Percentiles rank a stretch among this genome's conserved stretches.
Evolutionary conservation across 2,888 invertebrate genomes (phyloP).

Genomic region (Anorthoa munda): DNA sequence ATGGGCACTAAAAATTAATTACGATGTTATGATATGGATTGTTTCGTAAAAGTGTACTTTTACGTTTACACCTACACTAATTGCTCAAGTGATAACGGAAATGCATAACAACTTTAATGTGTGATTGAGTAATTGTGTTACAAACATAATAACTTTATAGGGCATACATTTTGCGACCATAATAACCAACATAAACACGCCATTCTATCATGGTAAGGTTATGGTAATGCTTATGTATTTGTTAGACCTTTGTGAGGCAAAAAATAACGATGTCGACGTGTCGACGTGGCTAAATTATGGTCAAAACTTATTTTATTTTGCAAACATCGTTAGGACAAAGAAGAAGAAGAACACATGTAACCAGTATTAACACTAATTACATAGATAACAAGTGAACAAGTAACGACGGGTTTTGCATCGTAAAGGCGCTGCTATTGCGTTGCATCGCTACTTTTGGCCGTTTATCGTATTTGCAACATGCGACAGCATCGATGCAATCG

Average conservation of each 20-base stretch:
- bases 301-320: too few relatives aligned
- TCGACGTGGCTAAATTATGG: too few relatives aligned
- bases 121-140: neutral
- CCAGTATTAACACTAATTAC: too few relatives aligned
- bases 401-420: too few relatives aligned
- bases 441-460: too few relatives aligned
- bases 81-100: conserved; percentile 49
- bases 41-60: conserved; percentile 56
- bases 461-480: too few relatives aligned
- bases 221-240: neutral
- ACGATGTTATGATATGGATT: conserved; percentile 42
- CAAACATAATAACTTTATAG: conserved; percentile 9
- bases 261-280: too few relatives aligned
- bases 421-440: too few relatives aligned
- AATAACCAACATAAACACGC: neutral
- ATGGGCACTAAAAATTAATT: conserved; percentile 51
- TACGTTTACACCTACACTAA: conserved; percentile 55
- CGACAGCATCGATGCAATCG: too few relatives aligned
- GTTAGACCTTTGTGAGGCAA: too few relatives aligned
- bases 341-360: too few relatives aligned
- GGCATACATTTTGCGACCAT: neutral
- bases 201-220: neutral
- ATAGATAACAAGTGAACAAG: too few relatives aligned
- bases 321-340: neutral
- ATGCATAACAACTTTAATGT: conserved; percentile 25